Evolutionary conservation across 2,797 vertebrate species (phyloP).

Genomic region (Cirrhinus mrigala): DNA sequence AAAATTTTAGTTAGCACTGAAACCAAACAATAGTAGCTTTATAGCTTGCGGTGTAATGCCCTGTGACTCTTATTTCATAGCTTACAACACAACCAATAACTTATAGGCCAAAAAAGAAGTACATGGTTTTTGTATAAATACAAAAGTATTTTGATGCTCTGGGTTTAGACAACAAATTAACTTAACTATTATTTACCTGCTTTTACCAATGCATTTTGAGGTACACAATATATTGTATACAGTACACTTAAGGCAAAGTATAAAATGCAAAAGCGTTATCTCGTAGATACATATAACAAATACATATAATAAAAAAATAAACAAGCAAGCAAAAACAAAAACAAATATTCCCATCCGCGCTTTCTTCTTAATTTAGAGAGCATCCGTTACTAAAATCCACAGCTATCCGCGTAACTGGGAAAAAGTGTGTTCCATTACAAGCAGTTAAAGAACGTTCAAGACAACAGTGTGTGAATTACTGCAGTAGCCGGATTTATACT

Average conservation of each 20-base stretch:
- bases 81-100: not conserved
- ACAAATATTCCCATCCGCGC: conserved; percentile 37
- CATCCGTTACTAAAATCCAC: conserved; percentile 21
- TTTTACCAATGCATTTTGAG: not conserved
- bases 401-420: not conserved
- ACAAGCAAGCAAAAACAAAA: not conserved
- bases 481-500: conserved; percentile 78
- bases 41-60: not conserved
- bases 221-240: not conserved
- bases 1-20: conserved; percentile 33
- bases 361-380: conserved; percentile 54
- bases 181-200: not conserved
- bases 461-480: conserved; percentile 17
- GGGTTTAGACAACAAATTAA: not conserved
- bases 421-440: conserved; percentile 15
- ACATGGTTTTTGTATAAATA: not conserved
- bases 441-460: conserved; percentile 19
- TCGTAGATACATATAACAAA: not conserved
- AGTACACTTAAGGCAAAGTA: too few species aligned
- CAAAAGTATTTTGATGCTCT: not conserved
- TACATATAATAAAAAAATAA: not conserved
- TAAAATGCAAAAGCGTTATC: not conserved
- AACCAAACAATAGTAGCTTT: not conserved
- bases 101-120: not conserved
- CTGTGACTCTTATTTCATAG: not conserved